Percentiles rank a stretch among this genome's conserved stretches.
Conservation (phyloP, 64 coral and sea anemone genomes). For the Dendronephthya gigantea region DNA sequence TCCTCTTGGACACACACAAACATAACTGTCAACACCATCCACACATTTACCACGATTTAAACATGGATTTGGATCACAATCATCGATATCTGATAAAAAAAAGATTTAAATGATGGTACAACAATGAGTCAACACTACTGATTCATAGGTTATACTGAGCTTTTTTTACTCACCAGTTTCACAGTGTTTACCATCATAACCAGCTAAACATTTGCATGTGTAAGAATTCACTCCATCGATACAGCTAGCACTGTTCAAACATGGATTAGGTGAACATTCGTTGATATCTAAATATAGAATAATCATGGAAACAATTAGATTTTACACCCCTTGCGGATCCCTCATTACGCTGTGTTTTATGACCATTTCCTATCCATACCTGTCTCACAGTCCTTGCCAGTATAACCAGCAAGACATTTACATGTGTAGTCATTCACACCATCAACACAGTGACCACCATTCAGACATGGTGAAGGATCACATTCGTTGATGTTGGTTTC, state of each 20-base stretch:
- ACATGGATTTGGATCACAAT: conserved; percentile 22
- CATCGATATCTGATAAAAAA: not conserved
- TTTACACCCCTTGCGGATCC: too few relatives aligned
- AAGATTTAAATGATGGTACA: not conserved
- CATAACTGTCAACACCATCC: not conserved
- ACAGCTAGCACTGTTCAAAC: conserved; percentile 29
- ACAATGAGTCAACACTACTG: not conserved
- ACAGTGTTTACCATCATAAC: conserved; percentile 35
- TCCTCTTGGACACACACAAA: conserved; percentile 20
- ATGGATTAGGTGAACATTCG: conserved; percentile 11
- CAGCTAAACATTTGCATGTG: conserved; percentile 24
- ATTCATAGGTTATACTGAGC: too few relatives aligned
- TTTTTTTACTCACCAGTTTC: conserved; percentile 13
- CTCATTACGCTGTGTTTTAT: too few relatives aligned
- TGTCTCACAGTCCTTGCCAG: conserved; percentile 14
- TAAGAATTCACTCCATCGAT: not conserved
- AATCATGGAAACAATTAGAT: not conserved
- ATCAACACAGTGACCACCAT: conserved; percentile 16
- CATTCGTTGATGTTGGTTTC: not conserved
- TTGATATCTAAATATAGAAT: conserved; percentile 18
- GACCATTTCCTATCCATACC: conserved; percentile 5
- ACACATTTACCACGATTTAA: conserved; percentile 28
- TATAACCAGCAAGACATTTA: not conserved
- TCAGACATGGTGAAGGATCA: not conserved
- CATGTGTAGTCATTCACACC: conserved; percentile 9